Conservation (phyloP, 2,113 vertebrate species). For the Halcyon senegalensis region DNA sequence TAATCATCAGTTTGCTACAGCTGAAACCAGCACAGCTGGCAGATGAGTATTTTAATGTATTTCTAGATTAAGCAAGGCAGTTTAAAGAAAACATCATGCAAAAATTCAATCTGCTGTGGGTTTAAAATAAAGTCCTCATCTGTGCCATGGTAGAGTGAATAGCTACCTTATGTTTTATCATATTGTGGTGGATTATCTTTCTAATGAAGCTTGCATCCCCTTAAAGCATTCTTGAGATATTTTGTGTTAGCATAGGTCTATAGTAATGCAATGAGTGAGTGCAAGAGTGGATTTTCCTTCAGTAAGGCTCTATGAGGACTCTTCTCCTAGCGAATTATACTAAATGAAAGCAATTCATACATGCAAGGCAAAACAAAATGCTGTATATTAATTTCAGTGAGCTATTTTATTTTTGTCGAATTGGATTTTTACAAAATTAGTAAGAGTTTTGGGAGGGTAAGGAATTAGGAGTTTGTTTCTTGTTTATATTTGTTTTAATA, state of each 20-base stretch:
- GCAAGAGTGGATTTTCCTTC: slow-evolving; percentile 59
- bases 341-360: slow-evolving; percentile 53
- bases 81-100: slow-evolving; percentile 76
- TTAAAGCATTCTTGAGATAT: slow-evolving; percentile 56
- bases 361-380: slow-evolving; percentile 18
- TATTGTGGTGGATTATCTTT: slow-evolving; percentile 72
- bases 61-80: slow-evolving; percentile 79
- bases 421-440: slow-evolving; percentile 9
- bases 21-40: slow-evolving; percentile 78
- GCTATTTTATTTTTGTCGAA: not conserved
- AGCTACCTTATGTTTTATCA: slow-evolving; percentile 76
- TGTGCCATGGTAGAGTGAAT: slow-evolving; percentile 67
- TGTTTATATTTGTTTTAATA: not conserved
- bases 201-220: slow-evolving; percentile 68
- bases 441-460: not conserved
- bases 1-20: slow-evolving; percentile 74
- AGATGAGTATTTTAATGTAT: slow-evolving; percentile 77
- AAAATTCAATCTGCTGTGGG: slow-evolving; percentile 73
- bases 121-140: slow-evolving; percentile 78
- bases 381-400: slow-evolving; percentile 26
- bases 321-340: slow-evolving; percentile 46
- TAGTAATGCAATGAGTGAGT: slow-evolving; percentile 53
- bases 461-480: not conserved
- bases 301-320: not conserved
- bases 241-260: slow-evolving; percentile 55